These are phyloP conservation scores for Hypolimnas misippus DNA, from an alignment of 2,888 invertebrate species.

Conservation along the genomic window DNA sequence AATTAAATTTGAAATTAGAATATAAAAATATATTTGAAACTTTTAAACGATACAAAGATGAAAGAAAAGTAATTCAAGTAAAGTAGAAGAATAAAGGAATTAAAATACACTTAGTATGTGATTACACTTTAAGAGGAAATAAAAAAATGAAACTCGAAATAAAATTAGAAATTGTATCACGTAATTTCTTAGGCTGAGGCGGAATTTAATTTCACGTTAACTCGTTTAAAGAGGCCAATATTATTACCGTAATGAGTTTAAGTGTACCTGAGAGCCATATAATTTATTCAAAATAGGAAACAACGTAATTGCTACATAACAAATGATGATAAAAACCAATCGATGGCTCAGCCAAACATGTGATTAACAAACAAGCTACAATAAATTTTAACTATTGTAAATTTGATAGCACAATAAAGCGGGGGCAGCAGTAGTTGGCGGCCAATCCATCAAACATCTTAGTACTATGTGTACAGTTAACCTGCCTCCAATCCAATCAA, in stretches of 20 bases:
- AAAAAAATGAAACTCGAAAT: background rate
- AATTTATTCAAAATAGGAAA: conserved; percentile 47
- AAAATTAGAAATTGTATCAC: conserved; percentile 11
- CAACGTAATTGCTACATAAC: conserved; percentile 47
- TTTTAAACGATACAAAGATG: too few species aligned
- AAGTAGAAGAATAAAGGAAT: background rate
- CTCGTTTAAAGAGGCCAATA: conserved; percentile 42
- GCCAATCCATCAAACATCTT: conserved; percentile 66
- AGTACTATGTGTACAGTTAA: conserved; percentile 63
- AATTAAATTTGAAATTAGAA: background rate
- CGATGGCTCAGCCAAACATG: conserved; percentile 55
- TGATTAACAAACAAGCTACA: conserved; percentile 56
- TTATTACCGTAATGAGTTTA: conserved; percentile 42
- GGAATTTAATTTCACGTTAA: conserved; percentile 40
- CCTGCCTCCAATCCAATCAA: conserved; percentile 59
- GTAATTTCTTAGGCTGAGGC: conserved; percentile 20
- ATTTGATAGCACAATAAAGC: conserved; percentile 61
- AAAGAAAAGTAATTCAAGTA: background rate
- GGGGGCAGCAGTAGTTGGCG: conserved; percentile 54
- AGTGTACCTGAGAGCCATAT: conserved; percentile 38
- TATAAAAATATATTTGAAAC: background rate
- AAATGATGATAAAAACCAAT: conserved; percentile 54
- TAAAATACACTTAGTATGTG: background rate
- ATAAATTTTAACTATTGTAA: conserved; percentile 66
- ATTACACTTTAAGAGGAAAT: conserved; percentile 4